Percentiles rank a stretch among this genome's conserved stretches.
Conservation (phyloP, 2,113 vertebrate species). For the Lepus timidus region DNA sequence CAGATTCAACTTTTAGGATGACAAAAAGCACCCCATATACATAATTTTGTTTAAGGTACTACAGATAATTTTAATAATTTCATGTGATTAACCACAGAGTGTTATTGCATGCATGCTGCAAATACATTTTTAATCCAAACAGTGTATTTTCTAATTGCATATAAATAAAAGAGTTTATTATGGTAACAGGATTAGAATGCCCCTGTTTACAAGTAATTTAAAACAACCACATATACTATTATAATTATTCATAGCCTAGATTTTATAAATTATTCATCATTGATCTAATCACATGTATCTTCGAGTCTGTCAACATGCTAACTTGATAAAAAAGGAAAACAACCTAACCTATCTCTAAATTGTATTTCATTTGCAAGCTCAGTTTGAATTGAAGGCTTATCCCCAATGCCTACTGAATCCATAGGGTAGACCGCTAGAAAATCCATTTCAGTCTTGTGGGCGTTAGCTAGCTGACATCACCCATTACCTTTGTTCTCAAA, state of each 20-base stretch:
- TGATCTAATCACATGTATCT: background rate
- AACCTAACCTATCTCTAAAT: background rate
- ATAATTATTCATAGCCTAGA: background rate
- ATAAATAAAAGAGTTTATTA: background rate
- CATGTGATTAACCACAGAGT: background rate
- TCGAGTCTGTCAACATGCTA: background rate
- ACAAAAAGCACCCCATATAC: background rate
- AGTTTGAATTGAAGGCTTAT: background rate
- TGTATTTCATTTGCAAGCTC: slow-evolving; percentile 21
- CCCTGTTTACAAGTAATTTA: background rate
- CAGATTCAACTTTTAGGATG: background rate
- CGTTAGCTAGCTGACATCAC: background rate
- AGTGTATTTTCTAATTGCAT: background rate
- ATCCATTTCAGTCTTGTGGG: background rate
- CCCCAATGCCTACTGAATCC: background rate
- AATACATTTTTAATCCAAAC: background rate
- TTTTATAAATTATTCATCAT: background rate
- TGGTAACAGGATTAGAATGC: background rate
- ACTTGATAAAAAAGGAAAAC: background rate
- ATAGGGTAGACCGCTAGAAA: background rate
- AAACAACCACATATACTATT: background rate
- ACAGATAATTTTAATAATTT: background rate
- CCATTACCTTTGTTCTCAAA: background rate
- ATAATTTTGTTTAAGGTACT: background rate
- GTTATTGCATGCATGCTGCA: background rate